Evolutionary conservation across 2,888 invertebrate species (phyloP), one percentile per base, ranked within the genome.

Genomic region (Drosophila pullipes): DNA sequence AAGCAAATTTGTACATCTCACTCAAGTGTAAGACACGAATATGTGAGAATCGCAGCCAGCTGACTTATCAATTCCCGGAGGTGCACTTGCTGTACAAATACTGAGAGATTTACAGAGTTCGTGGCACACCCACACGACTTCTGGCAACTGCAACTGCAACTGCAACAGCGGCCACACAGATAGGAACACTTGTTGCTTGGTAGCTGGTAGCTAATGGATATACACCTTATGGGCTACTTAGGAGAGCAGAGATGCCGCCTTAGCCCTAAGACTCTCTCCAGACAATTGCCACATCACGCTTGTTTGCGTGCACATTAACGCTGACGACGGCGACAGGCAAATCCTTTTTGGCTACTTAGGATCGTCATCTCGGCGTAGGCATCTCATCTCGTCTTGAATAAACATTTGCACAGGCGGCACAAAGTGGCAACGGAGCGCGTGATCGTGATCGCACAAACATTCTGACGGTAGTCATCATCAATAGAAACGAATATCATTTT

Each of bases 211-310:
- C 84, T 85, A 85, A 85, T 85, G 90, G 90, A 85, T 85, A 72
- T 90, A 88, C 85, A 88, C 90, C 85, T 68, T 67, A 73, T 54
- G 66, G 79, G 79, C 89, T 84, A 76, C 84, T 87, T 85, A 81
- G 69, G 52, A 63, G 60, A 75, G 52, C 77, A 74, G 53, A 28
- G 54, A 37, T 57, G 52, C 61, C 47, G 68, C 39, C 54, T 62
- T 50, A 55, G 50, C 57, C 60, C 62, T 69, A 55, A 58, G 59
- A 63, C 64, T 62, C 70, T 80, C 82, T 79, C 79, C 81, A 86
- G 86, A 89, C 89, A 86, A 89, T 89, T 91, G 90, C 85, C 83
- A 81, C 75, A 87, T 87, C 90, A 91, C 86, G 90, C 90, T 91
- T 88, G 88, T 88, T 88, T 88, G 88, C 90, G 67, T 70, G 83